Conservation (phyloP, 2,888 invertebrate species). For the Noctua janthe region DNA sequence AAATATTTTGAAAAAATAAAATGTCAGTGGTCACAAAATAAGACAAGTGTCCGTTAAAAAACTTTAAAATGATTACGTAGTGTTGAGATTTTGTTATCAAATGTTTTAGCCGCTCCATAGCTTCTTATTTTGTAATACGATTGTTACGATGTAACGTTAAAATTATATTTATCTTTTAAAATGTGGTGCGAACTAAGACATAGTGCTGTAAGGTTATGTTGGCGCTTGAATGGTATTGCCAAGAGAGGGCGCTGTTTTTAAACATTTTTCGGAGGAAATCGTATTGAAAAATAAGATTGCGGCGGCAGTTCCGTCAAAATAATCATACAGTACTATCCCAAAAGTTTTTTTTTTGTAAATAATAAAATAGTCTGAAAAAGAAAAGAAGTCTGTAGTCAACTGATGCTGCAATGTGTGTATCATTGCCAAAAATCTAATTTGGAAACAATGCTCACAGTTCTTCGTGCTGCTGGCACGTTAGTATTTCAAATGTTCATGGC, state of each 20-base stretch:
- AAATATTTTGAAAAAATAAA: not conserved
- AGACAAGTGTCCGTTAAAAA: conserved; percentile 17
- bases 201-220: not conserved
- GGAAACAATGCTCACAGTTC: not conserved
- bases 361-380: not conserved
- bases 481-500: not conserved
- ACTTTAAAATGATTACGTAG: conserved; percentile 21
- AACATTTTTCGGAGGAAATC: not conserved
- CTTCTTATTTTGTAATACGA: conserved; percentile 41
- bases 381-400: not conserved
- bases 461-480: not conserved
- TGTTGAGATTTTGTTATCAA: conserved; percentile 51
- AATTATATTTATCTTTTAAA: conserved; percentile 5
- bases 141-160: conserved; percentile 16
- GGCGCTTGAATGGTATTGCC: not conserved
- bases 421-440: not conserved
- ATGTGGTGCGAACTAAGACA: conserved; percentile 53
- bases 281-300: not conserved
- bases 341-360: not conserved
- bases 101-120: conserved; percentile 58
- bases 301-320: not conserved
- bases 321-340: not conserved
- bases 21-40: conserved; percentile 42
- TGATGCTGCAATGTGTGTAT: not conserved
- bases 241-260: not conserved